phyloP scores from a whole-genome alignment of 2,797 vertebrate genomes.

The Falco peregrinus region DNA sequence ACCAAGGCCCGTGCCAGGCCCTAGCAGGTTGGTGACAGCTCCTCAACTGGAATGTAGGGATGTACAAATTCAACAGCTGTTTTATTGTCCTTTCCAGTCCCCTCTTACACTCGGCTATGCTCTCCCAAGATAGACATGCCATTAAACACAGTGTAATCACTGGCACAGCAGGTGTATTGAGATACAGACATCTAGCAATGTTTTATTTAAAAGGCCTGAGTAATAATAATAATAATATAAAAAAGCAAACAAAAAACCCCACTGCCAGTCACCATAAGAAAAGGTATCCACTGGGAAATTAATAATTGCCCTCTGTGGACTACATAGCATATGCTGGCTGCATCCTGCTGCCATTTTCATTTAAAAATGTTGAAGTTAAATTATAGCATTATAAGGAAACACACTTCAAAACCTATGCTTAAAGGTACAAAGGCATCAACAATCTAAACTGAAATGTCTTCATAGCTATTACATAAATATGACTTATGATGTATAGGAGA shows the following conservation, averaged over 20 bases:
- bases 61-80: neutral
- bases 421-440: neutral
- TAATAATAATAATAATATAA: neutral
- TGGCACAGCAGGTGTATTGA: neutral
- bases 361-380: neutral
- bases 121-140: neutral
- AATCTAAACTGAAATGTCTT: neutral
- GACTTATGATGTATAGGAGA: neutral
- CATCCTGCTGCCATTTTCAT: conserved; percentile 18
- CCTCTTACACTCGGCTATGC: neutral
- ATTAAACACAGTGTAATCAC: neutral
- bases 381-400: neutral
- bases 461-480: neutral
- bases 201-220: conserved; percentile 13
- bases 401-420: neutral
- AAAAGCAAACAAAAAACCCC: neutral
- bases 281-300: conserved; percentile 16
- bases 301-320: conserved; percentile 17
- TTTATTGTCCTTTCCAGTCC: neutral
- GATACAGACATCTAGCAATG: neutral
- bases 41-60: neutral
- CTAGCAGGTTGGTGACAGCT: neutral
- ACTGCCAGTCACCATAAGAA: neutral
- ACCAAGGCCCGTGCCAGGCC: neutral
- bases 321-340: neutral